Evolutionary conservation across 1,140 invertebrate species (phyloP).

Genomic region (Odontomachus brunneus): DNA sequence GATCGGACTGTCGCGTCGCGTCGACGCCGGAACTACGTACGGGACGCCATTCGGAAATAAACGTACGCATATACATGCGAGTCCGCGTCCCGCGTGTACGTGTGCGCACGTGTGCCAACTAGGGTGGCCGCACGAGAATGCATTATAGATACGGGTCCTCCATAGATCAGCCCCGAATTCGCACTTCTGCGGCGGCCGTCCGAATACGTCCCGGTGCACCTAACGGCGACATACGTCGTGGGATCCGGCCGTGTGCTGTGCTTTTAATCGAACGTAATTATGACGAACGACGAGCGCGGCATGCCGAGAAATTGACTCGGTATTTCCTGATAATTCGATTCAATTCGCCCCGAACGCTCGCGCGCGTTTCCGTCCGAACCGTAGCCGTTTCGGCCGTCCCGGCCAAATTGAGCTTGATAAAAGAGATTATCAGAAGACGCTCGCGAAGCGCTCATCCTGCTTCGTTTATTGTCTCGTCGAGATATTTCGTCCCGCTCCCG

Average conservation of each 20-base stretch:
- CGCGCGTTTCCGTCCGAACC: slow-evolving; percentile 18
- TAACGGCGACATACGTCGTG: slow-evolving; percentile 39
- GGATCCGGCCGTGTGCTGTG: slow-evolving; percentile 37
- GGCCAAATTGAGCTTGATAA: slow-evolving; percentile 30
- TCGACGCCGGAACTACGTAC: slow-evolving; percentile 75
- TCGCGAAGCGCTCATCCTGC: slow-evolving; percentile 1
- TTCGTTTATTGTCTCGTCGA: slow-evolving; percentile 7
- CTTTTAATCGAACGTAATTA: slow-evolving; percentile 72
- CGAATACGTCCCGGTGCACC: slow-evolving; percentile 40
- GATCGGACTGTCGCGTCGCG: slow-evolving; percentile 75
- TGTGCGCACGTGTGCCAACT: slow-evolving; percentile 49
- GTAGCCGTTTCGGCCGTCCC: background rate
- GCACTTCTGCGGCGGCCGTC: slow-evolving; percentile 62
- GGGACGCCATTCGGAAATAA: slow-evolving; percentile 74
- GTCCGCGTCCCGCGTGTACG: slow-evolving; percentile 8
- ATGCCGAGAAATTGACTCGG: slow-evolving; percentile 62
- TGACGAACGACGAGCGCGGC: slow-evolving; percentile 55
- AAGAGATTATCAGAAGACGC: slow-evolving; percentile 26
- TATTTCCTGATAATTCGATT: slow-evolving; percentile 56
- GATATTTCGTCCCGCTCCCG: background rate
- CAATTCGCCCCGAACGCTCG: slow-evolving; percentile 61
- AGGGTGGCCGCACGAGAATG: slow-evolving; percentile 63
- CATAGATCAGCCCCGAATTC: slow-evolving; percentile 73
- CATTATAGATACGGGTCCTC: slow-evolving; percentile 72
- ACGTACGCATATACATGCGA: slow-evolving; percentile 56